A percentile compares a stretch with the other conserved stretches of the same genome.
Conservation (phyloP, 2,113 vertebrate species). For the Sterna hirundo region DNA sequence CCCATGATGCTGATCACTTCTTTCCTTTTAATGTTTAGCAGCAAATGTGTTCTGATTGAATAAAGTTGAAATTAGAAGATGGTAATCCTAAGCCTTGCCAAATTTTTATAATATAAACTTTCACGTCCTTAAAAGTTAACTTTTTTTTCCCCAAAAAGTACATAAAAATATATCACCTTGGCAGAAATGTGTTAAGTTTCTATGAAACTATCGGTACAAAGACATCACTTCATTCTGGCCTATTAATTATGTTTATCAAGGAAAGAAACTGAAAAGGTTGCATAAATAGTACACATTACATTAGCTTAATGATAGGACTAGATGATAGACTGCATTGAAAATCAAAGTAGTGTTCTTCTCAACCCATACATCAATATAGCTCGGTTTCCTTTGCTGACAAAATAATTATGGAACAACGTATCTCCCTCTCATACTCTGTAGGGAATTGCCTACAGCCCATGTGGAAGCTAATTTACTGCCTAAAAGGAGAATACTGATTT, state of each 20-base stretch:
- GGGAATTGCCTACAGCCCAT: not conserved
- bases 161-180: not conserved
- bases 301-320: not conserved
- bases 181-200: not conserved
- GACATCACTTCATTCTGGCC: not conserved
- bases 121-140: not conserved
- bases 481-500: not conserved
- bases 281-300: not conserved
- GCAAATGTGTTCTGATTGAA: not conserved
- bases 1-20: not conserved
- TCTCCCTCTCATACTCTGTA: not conserved
- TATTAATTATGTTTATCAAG: not conserved
- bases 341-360: not conserved
- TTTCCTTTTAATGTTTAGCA: not conserved
- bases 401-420: not conserved
- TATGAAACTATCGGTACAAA: not conserved
- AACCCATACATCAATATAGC: not conserved
- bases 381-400: not conserved
- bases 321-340: not conserved
- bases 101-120: not conserved
- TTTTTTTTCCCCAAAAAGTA: not conserved
- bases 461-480: not conserved
- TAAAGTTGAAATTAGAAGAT: not conserved
- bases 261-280: not conserved
- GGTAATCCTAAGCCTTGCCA: not conserved